Evolutionary conservation across 2,888 invertebrate species (phyloP), one percentile per base, ranked within the genome.

Genomic region (Graphium colonna): DNA sequence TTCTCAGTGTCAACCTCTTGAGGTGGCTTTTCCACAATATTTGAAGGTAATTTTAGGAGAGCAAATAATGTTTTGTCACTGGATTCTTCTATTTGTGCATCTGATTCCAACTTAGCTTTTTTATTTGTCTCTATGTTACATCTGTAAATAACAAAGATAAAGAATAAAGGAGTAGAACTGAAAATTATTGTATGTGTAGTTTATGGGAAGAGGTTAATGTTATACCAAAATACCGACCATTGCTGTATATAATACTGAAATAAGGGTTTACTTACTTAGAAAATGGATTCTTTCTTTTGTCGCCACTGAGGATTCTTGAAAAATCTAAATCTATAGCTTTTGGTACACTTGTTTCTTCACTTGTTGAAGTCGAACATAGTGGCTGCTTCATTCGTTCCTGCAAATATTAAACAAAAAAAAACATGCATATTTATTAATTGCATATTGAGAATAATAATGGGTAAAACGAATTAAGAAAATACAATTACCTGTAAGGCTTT

Each of bases 251-350:
- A 3, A 21, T 21, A 21, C 2, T 21, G 5, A 21, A 21, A 21
- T 21, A 5, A 21, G 5, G n/a, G 3, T 31, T 3, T 8, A 71
- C 91, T 77, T 75, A 91, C 91, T 92, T 93, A 16, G 91, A 84
- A 82, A 96, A 96, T 7, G 96, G 96, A 78, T 96, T 96, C 72
- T 93, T 95, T 48, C 95, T 91, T 71, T 95, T 96, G 46, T 92
- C 91, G 16, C 91, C 79, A 57, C 87, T 76, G 3, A 81, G 60
- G 15, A 90, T 69, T 62, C 84, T 82, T 36, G 90, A 87, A 63
- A 91, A 89, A 69, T 91, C 84, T 64, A 91, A 75, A 47, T 85
- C 70, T 58, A 72, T 65, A 55, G 71, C 58, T 26, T 76, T 70
- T 47, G 72, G 71, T 39, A 55, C 71, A 52, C 63, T 60, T 39